Conservation (phyloP, 2,113 vertebrate genomes). For the Haemorhous mexicanus region DNA sequence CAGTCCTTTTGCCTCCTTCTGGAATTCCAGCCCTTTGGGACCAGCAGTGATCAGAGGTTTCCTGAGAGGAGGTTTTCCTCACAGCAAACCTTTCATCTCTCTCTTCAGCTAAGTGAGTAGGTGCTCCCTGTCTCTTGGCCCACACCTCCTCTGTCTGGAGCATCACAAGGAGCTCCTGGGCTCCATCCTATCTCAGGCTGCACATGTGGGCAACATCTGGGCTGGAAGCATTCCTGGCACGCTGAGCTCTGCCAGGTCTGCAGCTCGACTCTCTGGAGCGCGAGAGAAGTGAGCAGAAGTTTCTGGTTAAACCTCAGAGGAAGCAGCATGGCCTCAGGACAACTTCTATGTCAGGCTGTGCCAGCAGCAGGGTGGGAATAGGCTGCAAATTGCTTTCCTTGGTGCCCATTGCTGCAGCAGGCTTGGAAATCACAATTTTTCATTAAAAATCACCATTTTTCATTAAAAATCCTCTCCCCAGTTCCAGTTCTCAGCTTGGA, state of each 20-base stretch:
- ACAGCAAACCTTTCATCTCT: not conserved
- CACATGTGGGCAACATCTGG: not conserved
- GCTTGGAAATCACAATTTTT: slow-evolving; percentile 5
- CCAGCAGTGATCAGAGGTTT: not conserved
- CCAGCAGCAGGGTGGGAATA: not conserved
- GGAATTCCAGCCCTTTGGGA: not conserved
- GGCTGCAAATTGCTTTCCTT: not conserved
- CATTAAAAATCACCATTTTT: slow-evolving; percentile 4
- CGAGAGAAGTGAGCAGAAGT: not conserved
- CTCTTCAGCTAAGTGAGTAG: not conserved
- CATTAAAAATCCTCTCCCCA: not conserved
- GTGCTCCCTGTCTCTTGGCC: not conserved
- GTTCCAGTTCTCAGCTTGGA: slow-evolving; percentile 38
- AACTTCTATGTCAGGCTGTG: not conserved
- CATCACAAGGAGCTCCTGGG: not conserved
- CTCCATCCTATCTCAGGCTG: not conserved
- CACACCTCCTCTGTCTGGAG: not conserved
- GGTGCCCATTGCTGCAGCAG: not conserved
- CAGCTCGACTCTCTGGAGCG: not conserved
- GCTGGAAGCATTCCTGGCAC: not conserved
- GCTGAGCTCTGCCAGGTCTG: not conserved
- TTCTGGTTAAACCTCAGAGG: not conserved
- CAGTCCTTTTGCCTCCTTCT: not conserved
- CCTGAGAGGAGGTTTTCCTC: not conserved
- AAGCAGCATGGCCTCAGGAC: not conserved